Percentiles rank a stretch among this genome's conserved stretches.
Evolutionary conservation across 37 sponge, comb jelly and placozoan species (phyloP).

Genomic region (Halisarca cf. caerulea): DNA sequence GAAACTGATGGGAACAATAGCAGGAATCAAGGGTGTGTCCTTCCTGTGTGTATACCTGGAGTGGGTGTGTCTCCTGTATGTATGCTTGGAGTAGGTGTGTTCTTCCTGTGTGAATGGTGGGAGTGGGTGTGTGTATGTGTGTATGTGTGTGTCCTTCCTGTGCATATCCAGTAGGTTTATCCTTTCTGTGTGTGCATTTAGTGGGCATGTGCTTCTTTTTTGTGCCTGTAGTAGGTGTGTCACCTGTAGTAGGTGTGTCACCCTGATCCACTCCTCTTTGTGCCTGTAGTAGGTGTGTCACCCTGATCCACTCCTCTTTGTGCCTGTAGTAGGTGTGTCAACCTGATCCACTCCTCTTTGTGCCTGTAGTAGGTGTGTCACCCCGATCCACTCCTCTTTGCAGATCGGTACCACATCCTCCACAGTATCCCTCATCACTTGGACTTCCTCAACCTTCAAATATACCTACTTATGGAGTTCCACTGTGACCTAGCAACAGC

Average conservation of each 20-base stretch:
- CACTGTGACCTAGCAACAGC: constrained; percentile 50
- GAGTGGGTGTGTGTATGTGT: too few species aligned
- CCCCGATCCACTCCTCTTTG: not conserved
- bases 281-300: too few species aligned
- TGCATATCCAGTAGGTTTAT: not conserved
- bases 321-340: too few species aligned
- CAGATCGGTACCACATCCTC: constrained; percentile 56
- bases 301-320: too few species aligned
- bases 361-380: not conserved
- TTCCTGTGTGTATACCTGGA: not conserved
- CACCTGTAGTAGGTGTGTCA: too few species aligned
- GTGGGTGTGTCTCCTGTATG: not conserved
- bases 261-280: too few species aligned
- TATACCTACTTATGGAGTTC: constrained; percentile 63
- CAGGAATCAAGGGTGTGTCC: constrained; percentile 55
- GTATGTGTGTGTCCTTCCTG: constrained; percentile 1
- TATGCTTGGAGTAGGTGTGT: not conserved
- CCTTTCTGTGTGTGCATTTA: too few species aligned
- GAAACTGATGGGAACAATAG: constrained; percentile 44
- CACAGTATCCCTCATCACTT: constrained; percentile 36
- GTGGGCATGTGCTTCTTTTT: too few species aligned
- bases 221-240: too few species aligned
- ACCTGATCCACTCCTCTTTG: too few species aligned
- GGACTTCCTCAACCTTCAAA: constrained; percentile 64
- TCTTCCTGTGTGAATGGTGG: too few species aligned